These are phyloP conservation scores for Lipophrys pholis DNA, from an alignment of 2,113 vertebrate species.

Conservation along the genomic window DNA sequence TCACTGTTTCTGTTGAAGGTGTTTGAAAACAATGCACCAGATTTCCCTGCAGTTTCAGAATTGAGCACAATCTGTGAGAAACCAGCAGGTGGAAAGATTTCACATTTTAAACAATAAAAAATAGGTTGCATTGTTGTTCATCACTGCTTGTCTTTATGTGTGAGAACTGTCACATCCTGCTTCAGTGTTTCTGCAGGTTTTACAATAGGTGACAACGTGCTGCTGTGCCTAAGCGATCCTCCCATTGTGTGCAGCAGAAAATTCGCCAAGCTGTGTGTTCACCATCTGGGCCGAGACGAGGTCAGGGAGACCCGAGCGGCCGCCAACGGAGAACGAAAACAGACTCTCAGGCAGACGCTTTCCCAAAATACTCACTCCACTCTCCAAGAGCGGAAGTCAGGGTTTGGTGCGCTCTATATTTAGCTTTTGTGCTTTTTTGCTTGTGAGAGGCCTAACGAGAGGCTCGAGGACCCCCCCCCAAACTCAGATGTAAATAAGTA, in stretches of 20 bases:
- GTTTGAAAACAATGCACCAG: constrained; percentile 12
- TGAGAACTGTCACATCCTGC: constrained; percentile 27
- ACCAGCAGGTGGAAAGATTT: background rate
- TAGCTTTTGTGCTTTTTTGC: constrained; percentile 49
- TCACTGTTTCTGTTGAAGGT: background rate
- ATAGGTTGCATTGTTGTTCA: constrained; percentile 32
- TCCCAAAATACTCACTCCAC: constrained; percentile 64
- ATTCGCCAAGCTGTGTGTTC: constrained; percentile 7
- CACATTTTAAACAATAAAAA: constrained; percentile 33
- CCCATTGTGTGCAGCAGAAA: constrained; percentile 40
- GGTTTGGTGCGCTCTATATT: constrained; percentile 66
- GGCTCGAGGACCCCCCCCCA: constrained; percentile 27
- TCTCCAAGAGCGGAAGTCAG: constrained; percentile 59
- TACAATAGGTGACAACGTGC: constrained; percentile 36
- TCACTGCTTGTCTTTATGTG: constrained; percentile 4
- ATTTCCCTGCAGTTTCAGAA: constrained; percentile 14
- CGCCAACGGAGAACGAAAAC: constrained; percentile 49
- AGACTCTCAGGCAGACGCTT: constrained; percentile 30
- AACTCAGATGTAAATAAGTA: constrained; percentile 53
- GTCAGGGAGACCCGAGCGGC: constrained; percentile 47
- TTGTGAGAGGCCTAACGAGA: constrained; percentile 27
- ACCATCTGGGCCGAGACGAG: constrained; percentile 60
- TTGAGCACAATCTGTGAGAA: constrained; percentile 33
- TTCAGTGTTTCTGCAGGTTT: background rate
- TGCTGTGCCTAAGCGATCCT: constrained; percentile 18